These are phyloP conservation scores for Myocastor coypus DNA, from an alignment of 2,113 vertebrate genomes.

Conservation along the genomic window DNA sequence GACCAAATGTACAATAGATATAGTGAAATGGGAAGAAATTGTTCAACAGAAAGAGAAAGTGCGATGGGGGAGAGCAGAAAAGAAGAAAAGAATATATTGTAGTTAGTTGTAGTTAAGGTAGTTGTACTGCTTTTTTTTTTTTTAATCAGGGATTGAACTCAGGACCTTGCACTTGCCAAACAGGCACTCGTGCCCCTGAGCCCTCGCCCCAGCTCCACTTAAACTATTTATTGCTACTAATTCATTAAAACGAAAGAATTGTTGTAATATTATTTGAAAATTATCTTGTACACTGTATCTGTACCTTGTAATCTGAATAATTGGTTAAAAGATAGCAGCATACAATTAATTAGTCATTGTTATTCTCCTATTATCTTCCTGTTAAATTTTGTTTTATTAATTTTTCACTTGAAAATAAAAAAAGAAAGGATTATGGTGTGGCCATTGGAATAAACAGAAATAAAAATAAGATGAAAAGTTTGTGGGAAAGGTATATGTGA, in stretches of 20 bases:
- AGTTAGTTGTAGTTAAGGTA: neutral
- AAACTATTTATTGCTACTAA: neutral
- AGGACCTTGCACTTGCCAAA: too few relatives aligned
- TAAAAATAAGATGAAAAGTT: neutral
- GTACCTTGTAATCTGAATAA: neutral
- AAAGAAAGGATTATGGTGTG: neutral
- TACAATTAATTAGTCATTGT: neutral
- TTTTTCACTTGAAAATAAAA: neutral
- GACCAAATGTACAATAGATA: neutral
- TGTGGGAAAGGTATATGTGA: neutral
- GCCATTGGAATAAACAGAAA: neutral
- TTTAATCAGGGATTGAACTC: too few relatives aligned
- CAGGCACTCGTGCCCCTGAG: too few relatives aligned
- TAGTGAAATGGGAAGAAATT: neutral
- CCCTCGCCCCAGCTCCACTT: too few relatives aligned
- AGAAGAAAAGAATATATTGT: too few relatives aligned
- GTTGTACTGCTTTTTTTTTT: too few relatives aligned
- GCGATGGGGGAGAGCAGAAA: neutral
- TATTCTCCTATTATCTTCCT: neutral
- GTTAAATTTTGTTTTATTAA: neutral
- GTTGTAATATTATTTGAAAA: neutral
- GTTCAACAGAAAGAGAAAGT: neutral
- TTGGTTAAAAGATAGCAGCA: neutral
- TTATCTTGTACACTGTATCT: too few relatives aligned
- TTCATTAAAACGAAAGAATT: neutral